Evolutionary conservation across 30 jellyfish, hydroid and myxozoan species (phyloP).

Genomic region (Mastigias papua): DNA sequence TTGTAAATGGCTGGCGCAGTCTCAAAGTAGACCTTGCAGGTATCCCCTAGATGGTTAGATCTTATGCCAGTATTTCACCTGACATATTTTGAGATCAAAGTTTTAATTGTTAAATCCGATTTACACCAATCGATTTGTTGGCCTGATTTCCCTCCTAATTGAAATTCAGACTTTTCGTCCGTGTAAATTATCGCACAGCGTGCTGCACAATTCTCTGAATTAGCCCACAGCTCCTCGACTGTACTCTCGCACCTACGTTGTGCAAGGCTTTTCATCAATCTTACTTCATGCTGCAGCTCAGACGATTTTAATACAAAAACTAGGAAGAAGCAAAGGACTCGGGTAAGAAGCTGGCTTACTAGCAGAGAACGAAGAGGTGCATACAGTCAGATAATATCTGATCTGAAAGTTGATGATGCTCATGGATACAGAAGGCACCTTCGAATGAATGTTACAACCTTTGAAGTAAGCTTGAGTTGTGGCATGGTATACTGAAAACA

Average conservation of each 20-base stretch:
- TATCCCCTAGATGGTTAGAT: no score
- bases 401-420: neutral
- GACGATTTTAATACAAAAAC: neutral
- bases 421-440: slow-evolving; percentile 17
- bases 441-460: slow-evolving; percentile 22
- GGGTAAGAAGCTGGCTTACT: neutral
- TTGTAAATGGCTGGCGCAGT: no score
- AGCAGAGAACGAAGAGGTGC: neutral
- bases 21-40: no score
- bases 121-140: neutral
- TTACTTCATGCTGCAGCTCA: neutral
- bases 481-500: no score
- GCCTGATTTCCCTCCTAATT: neutral
- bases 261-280: neutral
- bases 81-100: no score
- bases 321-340: neutral
- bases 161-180: neutral
- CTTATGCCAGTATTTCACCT: no score
- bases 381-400: slow-evolving; percentile 10
- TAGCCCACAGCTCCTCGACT: neutral
- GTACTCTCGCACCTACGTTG: neutral
- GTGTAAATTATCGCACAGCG: neutral
- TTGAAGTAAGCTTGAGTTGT: slow-evolving; percentile 18
- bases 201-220: neutral
- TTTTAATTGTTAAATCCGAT: neutral